Evolutionary conservation across 2,797 vertebrate genomes (phyloP), one percentile per base, ranked within the genome.

Genomic region (Sebastes nivosus): DNA sequence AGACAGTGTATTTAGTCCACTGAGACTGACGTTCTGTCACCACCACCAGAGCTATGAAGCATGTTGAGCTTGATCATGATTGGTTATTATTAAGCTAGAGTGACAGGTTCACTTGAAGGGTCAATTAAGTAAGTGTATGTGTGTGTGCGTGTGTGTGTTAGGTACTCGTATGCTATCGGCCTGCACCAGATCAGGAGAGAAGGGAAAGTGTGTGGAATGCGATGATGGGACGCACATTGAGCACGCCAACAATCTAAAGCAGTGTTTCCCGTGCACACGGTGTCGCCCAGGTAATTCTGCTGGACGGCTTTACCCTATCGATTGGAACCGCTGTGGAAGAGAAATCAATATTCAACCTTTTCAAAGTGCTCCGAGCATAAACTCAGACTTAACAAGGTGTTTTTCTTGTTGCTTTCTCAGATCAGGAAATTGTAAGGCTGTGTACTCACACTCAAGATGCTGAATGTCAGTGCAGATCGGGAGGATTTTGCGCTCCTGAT

Each of bases 271-370:
- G 13, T 96, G 96, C 84, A 83, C 67, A 5, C 74, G 9, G 52
- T 96, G 95, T 79, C 93, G 38, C 14, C 1, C 75, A 87, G 96
- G 96, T 96, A 92, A 87, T 61, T 76, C 69, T 54, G 66, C 55
- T 57, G 2, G 30, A 70, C 6, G 2, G 18, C 36, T 58, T 75
- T 42, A 36, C 29, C 1, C 66, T 34, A 79, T 81, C 12, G 24
- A 86, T 77, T n/a, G 25, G 69, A 22, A 22, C n/a, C 30, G 60
- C 32, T 42, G 24, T 25, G 2, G 24, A 30, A 38, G 52, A 42
- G 54, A 69, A 34, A 81, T 78, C 70, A 42, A 79, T 77, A 67
- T 32, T 57, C 20, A 60, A 38, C 65, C 80, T 65, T 81, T 83
- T 80, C 60, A 46, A 55, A 55, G 29, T 16, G 4, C 42, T 73